Percentiles rank a stretch among this genome's conserved stretches.
Conservation (phyloP, 1,140 invertebrate genomes). For the Bacillus rossius region DNA sequence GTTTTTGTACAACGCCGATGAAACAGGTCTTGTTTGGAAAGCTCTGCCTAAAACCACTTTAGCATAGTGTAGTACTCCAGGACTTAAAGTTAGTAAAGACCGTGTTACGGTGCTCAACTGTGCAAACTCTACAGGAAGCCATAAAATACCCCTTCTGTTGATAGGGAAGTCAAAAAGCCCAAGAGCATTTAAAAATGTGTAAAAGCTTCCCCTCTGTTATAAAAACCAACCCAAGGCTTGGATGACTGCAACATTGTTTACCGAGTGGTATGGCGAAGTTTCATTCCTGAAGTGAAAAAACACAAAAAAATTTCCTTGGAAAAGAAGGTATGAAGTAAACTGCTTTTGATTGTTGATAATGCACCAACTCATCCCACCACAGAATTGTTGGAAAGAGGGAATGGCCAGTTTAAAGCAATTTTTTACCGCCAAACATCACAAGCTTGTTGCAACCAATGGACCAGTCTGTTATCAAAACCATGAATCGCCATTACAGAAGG, state of each 20-base stretch:
- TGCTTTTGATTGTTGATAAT: too few relatives aligned
- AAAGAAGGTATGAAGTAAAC: too few relatives aligned
- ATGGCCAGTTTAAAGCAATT: slow-evolving; percentile 33
- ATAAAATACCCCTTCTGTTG: slow-evolving; percentile 33
- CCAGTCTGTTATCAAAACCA: slow-evolving; percentile 41
- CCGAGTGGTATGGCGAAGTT: slow-evolving; percentile 30
- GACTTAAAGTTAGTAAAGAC: slow-evolving; percentile 37
- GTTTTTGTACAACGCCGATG: slow-evolving; percentile 39
- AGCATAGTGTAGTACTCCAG: slow-evolving; percentile 31
- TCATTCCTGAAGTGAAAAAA: slow-evolving; percentile 31
- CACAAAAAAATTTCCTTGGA: slow-evolving; percentile 10
- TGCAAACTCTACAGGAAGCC: slow-evolving; percentile 35
- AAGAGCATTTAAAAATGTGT: slow-evolving; percentile 21
- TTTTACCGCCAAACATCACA: slow-evolving; percentile 44
- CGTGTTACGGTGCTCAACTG: slow-evolving; percentile 36
- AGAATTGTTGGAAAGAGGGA: too few relatives aligned
- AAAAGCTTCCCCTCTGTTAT: slow-evolving; percentile 7
- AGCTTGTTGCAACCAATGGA: slow-evolving; percentile 45
- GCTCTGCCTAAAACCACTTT: slow-evolving; percentile 33
- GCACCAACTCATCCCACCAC: too few relatives aligned
- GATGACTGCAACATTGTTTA: slow-evolving; percentile 31
- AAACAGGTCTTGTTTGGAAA: slow-evolving; percentile 40
- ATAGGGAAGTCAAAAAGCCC: slow-evolving; percentile 29
- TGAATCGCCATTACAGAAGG: slow-evolving; percentile 35
- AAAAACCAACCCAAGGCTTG: slow-evolving; percentile 15